Conservation (phyloP, 2,888 invertebrate genomes). For the Drosophila gaucha region DNA sequence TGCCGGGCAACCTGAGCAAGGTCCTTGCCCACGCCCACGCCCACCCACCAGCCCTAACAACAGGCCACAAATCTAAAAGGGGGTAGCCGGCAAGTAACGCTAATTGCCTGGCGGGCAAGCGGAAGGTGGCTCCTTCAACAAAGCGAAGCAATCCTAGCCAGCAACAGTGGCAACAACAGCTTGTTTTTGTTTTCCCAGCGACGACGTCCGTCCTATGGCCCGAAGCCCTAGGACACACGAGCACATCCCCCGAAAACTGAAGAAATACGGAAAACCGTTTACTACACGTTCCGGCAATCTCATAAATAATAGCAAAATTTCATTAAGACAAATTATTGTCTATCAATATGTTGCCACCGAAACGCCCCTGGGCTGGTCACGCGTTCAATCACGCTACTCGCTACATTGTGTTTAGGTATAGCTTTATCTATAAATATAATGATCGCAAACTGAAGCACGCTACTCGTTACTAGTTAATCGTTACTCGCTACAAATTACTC, state of each 20-base stretch:
- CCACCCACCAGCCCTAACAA: conserved; percentile 23
- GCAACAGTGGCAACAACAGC: conserved; percentile 46
- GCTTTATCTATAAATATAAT: neutral
- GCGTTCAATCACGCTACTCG: neutral
- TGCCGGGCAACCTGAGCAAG: conserved; percentile 49
- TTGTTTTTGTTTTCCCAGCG: conserved; percentile 65
- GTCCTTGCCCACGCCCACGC: conserved; percentile 3
- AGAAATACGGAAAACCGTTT: conserved; percentile 31
- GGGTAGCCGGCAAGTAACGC: conserved; percentile 47
- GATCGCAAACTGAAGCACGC: no score
- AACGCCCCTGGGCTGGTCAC: conserved; percentile 19
- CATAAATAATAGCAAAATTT: conserved; percentile 84
- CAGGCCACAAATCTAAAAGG: conserved; percentile 55
- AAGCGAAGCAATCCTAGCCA: conserved; percentile 34
- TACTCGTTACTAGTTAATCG: neutral
- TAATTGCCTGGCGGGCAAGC: conserved; percentile 67
- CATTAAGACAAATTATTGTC: conserved; percentile 85
- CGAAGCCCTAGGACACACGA: conserved; percentile 51
- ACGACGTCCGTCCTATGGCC: conserved; percentile 30
- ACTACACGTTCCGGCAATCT: conserved; percentile 81
- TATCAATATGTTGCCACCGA: conserved; percentile 84
- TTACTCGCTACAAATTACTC: no score
- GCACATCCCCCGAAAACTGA: conserved; percentile 32
- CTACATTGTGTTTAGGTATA: neutral
- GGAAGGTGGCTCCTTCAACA: conserved; percentile 38